These are phyloP conservation scores for Luffia ferchaultella DNA, from an alignment of 2,888 invertebrate genomes.

Conservation along the genomic window DNA sequence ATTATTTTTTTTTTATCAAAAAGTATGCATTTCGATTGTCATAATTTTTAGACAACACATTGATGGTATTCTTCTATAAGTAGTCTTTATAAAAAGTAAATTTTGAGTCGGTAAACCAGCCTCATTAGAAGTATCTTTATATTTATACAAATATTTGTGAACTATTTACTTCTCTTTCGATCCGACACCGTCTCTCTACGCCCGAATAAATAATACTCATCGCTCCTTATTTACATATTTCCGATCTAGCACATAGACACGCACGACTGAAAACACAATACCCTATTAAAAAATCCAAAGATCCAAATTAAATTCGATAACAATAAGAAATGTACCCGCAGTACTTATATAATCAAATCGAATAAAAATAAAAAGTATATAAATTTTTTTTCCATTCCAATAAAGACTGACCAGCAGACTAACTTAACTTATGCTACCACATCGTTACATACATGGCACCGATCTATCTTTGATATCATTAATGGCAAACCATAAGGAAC, in stretches of 20 bases:
- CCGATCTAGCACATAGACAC: constrained; percentile 62
- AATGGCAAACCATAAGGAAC: constrained; percentile 65
- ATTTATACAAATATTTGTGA: neutral
- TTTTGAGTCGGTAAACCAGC: neutral
- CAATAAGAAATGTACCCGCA: constrained; percentile 33
- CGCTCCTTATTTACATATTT: constrained; percentile 59
- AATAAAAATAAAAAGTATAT: constrained; percentile 37
- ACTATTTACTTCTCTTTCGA: neutral
- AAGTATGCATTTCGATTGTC: neutral
- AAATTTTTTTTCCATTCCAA: constrained; percentile 57
- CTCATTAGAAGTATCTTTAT: neutral
- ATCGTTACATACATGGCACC: constrained; percentile 64
- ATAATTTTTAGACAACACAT: neutral
- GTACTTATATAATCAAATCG: constrained; percentile 25
- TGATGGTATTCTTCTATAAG: neutral
- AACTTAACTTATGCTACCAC: constrained; percentile 62
- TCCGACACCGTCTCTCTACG: constrained; percentile 23
- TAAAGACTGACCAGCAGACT: constrained; percentile 64
- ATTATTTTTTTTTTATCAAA: neutral
- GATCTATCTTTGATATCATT: constrained; percentile 66
- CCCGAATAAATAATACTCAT: constrained; percentile 34
- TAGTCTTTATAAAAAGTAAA: neutral
- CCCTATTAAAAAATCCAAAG: constrained; percentile 19
- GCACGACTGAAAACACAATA: constrained; percentile 30
- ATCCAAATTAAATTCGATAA: constrained; percentile 21